Base-by-base conservation (phyloP, 2,113 vertebrate genomes). In the Pogonocichla stellata region DNA sequence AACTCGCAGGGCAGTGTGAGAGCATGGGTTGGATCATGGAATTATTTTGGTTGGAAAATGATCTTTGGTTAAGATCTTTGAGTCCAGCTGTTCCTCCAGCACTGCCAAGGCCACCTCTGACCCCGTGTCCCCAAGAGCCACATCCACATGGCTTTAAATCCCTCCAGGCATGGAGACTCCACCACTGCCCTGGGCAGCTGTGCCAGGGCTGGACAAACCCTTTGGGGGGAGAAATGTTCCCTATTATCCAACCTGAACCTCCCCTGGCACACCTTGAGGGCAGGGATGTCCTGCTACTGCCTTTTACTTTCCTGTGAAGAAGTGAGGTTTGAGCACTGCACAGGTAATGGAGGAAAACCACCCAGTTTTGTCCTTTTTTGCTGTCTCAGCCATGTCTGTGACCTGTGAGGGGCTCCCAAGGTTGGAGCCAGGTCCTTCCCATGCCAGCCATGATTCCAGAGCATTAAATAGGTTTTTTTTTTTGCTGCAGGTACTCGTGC, bases 381-480 rank as follows among this genome's bases (percentile, higher is more conserved):
- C 28, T 36, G 12, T 31, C 43, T 26, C 54, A 6, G n/a, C 2
- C 0, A 4, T 6, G 43, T 31, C 45, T 53, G 3, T 1, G 14
- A 26, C 16, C n/a, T 28, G 48, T 0, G 5, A 23, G 60, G 43
- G 54, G 2, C 3, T 11, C 17, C 31, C 7, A 1, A 38, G 42
- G 23, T 50, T 83, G 67, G 86, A 88, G 14, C 36, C 34, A 9
- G 7, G 2, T 66, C 50, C 50, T 61, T 54, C 33, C 34, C 17
- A 0, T 17, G 33, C 8, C 14, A 81, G 19, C n/a, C 56, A 33
- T 33, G 22, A 19, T 51, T 47, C 29, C 61, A 7, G 58, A 40
- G 15, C 67, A n/a, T 58, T 29, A 29, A 36, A 6, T 0, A 0
- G 33, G 31, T 20, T 20, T 69, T 53, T 17, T 48, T 77, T 45